Evolutionary conservation across 2,888 invertebrate genomes (phyloP), one percentile per base, ranked within the genome.

Genomic region (Caenorhabditis wallacei): DNA sequence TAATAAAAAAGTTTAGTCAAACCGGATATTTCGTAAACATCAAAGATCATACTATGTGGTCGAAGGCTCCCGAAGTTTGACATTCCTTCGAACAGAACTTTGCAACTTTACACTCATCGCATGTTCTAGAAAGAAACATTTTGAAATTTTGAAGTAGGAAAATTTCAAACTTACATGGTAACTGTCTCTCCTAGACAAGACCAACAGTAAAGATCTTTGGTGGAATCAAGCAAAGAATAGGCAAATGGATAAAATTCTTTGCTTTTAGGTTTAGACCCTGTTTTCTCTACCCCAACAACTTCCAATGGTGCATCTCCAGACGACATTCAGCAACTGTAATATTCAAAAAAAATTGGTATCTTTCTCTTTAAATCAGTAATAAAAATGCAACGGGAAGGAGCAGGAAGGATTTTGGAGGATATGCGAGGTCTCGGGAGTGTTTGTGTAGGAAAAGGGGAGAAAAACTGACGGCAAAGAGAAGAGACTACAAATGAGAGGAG

Each of bases 221-320:
- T 76, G 1, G 24, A n/a, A 53, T 79, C 79, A 2, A 79, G 13
- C 10, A 92, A 82, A 3, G 91, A 90, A 68, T 91, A 92, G 8
- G 92, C 91, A 74, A 92, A 92, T 3, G 92, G 92, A 59, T 90
- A 92, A 82, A 92, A 92, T 10, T 84, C 84, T 40, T 86, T 75
- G 22, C 72, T 80, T 46, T 46, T 80, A 13, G 80, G 71, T 46
- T 76, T 84, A 43, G 84, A 80, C 30, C 84, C 84, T 30, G 76
- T 84, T 46, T 80, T 80, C 61, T 84, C 84, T 54, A 76, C 68
- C 7, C 84, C 84, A n/a, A 84, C 71, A n/a, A 57, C 35, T 13
- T 75, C 83, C 48, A 83, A 61, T 43, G 83, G 83, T 22, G 83
- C 63, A 68, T 82, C 82, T 54, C 74, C 82, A 18, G 59, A 53